Evolutionary conservation across 2,797 vertebrate genomes (phyloP), one percentile per base, ranked within the genome.

Genomic region (Heliangelus exortis): DNA sequence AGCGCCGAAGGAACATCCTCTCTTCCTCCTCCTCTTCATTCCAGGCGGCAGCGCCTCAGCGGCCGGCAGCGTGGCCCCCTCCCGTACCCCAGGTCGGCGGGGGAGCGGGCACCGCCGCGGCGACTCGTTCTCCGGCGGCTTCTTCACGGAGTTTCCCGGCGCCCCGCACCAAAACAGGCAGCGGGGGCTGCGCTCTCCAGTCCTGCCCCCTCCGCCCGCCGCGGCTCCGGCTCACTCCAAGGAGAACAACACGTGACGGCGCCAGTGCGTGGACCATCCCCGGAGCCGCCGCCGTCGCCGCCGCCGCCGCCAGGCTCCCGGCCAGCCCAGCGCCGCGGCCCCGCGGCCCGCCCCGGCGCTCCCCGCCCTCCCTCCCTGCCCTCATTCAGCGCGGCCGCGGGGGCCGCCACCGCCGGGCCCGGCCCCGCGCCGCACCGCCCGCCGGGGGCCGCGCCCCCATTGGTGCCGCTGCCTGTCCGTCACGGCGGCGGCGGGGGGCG

Each of bases 221-320:
- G 94, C 72, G 87, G 87, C 92, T 97, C 95, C 59, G 97, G 97
- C 97, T 97, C 96, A 63, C 97, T 96, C 97, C 34, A 63, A 97
- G 97, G 87, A 96, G 97, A 95, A 91, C 95, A 96, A 87, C 98
- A 98, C 98, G 98, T 98, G 98, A 98, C 96, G 96, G 95, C 96
- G 96, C 90, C 97, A 66, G 69, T 83, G 95, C 94, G 71, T 73
- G 95, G 94, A 96, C 95, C 96, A 95, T 88, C 95, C 95, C 94
- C 74, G 84, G 91, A 83, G 87, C 87, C 84, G 80, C n/a, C n/a
- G n/a, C 90, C 43, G 43, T 14, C 43, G 43, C 13, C 65, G 72
- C 83, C 72, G 65, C 73, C 55, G 72, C 83, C 72, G 65, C 73
- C 55, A 39, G 93, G 84, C 86, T 94, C 95, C 90, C 76, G 54